phyloP scores from a whole-genome alignment of 2,797 vertebrate species.

The Brachyalestes nurse region DNA sequence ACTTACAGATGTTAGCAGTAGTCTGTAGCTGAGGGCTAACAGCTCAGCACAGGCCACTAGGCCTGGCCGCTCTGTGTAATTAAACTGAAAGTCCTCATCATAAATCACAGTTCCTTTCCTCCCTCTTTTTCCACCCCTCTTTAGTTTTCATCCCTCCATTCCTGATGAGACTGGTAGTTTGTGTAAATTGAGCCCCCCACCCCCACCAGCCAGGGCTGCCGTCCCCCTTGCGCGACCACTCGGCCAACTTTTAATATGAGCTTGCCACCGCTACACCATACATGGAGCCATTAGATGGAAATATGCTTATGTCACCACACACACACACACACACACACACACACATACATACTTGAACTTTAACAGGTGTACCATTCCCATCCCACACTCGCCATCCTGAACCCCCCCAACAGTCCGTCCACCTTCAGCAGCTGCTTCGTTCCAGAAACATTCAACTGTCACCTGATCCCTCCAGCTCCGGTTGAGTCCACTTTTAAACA shows the following conservation, averaged over 20 bases:
- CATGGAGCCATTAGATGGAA: conserved; percentile 62
- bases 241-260: conserved; percentile 28
- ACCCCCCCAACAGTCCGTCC: conserved; percentile 33
- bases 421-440: conserved; percentile 53
- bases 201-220: conserved; percentile 2
- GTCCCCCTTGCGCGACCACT: background rate
- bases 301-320: conserved; percentile 56
- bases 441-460: conserved; percentile 45
- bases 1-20: conserved; percentile 29
- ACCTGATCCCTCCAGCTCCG: conserved; percentile 50
- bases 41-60: conserved; percentile 30
- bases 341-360: conserved; percentile 40
- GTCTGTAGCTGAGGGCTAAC: conserved; percentile 40
- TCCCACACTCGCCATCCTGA: conserved; percentile 29
- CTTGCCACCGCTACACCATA: conserved; percentile 33
- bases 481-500: conserved; percentile 53
- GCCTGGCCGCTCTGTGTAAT: conserved; percentile 74
- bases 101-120: conserved; percentile 74
- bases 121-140: conserved; percentile 50
- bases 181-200: conserved; percentile 67
- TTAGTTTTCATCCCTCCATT: conserved; percentile 53
- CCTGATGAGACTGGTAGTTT: conserved; percentile 60
- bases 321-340: conserved; percentile 7
- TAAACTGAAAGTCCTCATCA: conserved; percentile 81
- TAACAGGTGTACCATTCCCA: conserved; percentile 55